Percentiles rank a stretch among this genome's conserved stretches.
Conservation (phyloP, 2,797 vertebrate species). For the Ibycter americanus region DNA sequence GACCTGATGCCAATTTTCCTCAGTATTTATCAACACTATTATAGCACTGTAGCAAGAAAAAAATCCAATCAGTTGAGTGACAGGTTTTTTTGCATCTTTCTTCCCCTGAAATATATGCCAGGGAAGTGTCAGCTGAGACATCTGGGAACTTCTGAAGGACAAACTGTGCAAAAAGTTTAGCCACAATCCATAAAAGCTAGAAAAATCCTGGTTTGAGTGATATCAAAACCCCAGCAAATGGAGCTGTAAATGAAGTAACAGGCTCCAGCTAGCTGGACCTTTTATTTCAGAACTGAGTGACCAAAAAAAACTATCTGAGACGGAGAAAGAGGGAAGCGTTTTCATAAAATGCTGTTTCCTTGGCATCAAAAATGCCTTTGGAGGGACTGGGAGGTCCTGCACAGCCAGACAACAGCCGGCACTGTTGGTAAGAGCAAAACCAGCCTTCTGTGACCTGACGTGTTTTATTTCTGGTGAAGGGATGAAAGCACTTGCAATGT, state of each 20-base stretch:
- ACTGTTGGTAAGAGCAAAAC: neutral
- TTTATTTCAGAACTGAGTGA: neutral
- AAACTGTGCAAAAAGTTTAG: conserved; percentile 29
- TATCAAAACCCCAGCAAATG: neutral
- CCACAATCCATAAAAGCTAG: neutral
- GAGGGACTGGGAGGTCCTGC: neutral
- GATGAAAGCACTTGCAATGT: conserved; percentile 4
- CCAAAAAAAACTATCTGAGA: neutral
- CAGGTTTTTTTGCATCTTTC: neutral
- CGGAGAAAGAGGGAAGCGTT: neutral
- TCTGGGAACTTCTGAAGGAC: conserved; percentile 46
- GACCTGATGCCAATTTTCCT: conserved; percentile 11
- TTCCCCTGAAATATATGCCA: neutral
- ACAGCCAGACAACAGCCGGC: conserved; percentile 26
- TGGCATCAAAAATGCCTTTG: neutral
- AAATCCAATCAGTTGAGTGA: neutral
- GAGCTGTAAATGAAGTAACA: neutral
- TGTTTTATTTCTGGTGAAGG: conserved; percentile 33
- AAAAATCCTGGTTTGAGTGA: neutral
- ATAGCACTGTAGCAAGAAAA: neutral
- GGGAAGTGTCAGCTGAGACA: conserved; percentile 28
- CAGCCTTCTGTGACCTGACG: conserved; percentile 44
- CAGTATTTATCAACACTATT: conserved; percentile 24
- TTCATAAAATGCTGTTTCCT: neutral
- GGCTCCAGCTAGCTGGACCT: neutral